Evolutionary conservation across 2,888 invertebrate species (phyloP).

Genomic region (Linyphia triangularis): DNA sequence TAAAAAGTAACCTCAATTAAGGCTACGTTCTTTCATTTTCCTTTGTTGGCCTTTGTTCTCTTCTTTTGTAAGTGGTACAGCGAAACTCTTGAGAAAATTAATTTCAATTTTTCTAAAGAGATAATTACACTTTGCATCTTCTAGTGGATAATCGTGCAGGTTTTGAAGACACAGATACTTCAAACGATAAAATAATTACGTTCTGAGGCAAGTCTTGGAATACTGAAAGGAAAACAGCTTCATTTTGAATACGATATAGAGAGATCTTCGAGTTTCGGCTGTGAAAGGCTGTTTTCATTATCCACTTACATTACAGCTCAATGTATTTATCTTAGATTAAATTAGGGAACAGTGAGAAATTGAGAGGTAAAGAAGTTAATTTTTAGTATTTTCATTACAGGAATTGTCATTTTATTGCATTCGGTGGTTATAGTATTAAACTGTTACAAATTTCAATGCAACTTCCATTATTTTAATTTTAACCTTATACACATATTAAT

Average conservation of each 20-base stretch:
- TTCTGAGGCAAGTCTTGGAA: not conserved
- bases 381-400: no score
- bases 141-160: conserved; percentile 2
- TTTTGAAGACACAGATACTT: conserved; percentile 4
- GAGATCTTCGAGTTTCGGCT: not conserved
- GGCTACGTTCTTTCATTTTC: conserved; percentile 13
- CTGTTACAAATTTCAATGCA: no score
- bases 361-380: not conserved
- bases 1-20: conserved; percentile 25
- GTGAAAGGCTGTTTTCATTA: not conserved
- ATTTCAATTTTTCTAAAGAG: conserved; percentile 20
- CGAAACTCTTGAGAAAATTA: conserved; percentile 28
- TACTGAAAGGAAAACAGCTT: not conserved
- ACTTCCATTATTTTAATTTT: no score
- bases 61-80: not conserved
- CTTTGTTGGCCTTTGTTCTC: conserved; percentile 16
- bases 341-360: not conserved
- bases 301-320: not conserved
- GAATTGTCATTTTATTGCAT: no score
- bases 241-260: not conserved
- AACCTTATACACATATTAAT: no score
- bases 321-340: not conserved
- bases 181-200: conserved; percentile 32
- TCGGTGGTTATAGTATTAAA: no score
- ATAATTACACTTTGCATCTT: conserved; percentile 20